phyloP scores from a whole-genome alignment of 2,113 vertebrate species.

The Silurus glanis region DNA sequence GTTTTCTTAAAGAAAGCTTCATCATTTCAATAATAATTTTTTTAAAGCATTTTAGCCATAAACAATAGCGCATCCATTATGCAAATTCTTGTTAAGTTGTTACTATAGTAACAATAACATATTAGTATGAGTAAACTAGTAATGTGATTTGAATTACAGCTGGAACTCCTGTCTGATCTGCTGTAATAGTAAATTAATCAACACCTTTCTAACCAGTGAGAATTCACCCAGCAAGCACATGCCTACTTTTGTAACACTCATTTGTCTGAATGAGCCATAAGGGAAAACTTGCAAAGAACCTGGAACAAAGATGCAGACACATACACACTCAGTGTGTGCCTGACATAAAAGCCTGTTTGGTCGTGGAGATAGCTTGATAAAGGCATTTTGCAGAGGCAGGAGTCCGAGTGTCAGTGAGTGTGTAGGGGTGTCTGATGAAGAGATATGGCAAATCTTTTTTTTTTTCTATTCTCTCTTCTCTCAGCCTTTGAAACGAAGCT shows the following conservation, averaged over 20 bases:
- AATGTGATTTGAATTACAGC: not conserved
- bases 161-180: not conserved
- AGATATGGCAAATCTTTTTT: conserved; percentile 19
- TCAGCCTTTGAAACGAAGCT: not conserved
- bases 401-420: not conserved
- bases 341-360: conserved; percentile 14
- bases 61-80: not conserved
- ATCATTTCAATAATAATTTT: not conserved
- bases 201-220: not conserved
- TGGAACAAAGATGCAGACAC: conserved; percentile 8
- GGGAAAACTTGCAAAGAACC: not conserved
- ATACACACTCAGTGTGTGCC: not conserved
- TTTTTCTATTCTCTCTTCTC: not conserved
- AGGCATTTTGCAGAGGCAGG: conserved; percentile 22
- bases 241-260: not conserved
- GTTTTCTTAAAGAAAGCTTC: not conserved
- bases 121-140: not conserved
- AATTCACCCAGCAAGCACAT: not conserved
- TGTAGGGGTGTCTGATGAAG: conserved; percentile 4
- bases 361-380: not conserved
- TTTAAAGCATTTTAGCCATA: not conserved
- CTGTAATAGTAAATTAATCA: not conserved
- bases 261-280: not conserved
- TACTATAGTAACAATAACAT: not conserved
- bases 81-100: not conserved